Percentiles rank a stretch among this genome's conserved stretches.
These are phyloP conservation scores for Pomacea canaliculata DNA, from an alignment of 2,888 invertebrate species.

Conservation along the genomic window DNA sequence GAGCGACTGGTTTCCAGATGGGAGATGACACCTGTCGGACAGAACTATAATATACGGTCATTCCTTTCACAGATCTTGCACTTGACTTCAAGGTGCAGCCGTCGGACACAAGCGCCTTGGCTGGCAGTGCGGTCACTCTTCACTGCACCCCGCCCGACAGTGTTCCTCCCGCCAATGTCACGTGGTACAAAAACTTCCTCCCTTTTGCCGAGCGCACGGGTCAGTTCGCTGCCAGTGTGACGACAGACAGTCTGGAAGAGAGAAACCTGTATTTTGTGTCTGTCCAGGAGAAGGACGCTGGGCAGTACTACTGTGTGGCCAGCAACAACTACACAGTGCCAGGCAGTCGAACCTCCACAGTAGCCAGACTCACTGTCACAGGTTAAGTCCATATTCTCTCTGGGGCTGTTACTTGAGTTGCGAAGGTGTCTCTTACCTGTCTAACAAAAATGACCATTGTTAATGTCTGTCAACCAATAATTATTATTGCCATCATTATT, in stretches of 20 bases:
- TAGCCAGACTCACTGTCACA: conserved; percentile 53
- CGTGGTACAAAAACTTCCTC: conserved; percentile 63
- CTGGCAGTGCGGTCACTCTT: conserved; percentile 57
- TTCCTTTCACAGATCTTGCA: conserved; percentile 45
- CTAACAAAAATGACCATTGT: no score
- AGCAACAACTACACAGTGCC: conserved; percentile 53
- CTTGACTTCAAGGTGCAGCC: conserved; percentile 52
- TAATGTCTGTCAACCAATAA: no score
- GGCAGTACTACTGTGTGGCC: conserved; percentile 62
- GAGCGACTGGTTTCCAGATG: no score
- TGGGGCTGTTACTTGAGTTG: no score
- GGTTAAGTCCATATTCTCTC: conserved; percentile 38
- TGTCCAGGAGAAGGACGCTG: conserved; percentile 57
- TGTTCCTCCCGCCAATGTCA: conserved; percentile 60
- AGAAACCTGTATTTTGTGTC: conserved; percentile 48
- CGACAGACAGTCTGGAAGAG: conserved; percentile 26
- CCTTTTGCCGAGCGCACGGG: conserved; percentile 42
- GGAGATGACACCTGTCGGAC: no score
- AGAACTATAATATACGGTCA: not conserved
- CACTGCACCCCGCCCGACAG: conserved; percentile 65
- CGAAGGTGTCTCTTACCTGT: no score
- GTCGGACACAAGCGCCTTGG: conserved; percentile 42
- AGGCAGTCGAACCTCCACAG: conserved; percentile 47
- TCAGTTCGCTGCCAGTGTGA: conserved; percentile 26
- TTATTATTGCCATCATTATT: no score